A percentile compares a stretch with the other conserved stretches of the same genome.
Evolutionary conservation across 2,888 invertebrate species (phyloP).

Genomic region (Drosophila neotestacea): DNA sequence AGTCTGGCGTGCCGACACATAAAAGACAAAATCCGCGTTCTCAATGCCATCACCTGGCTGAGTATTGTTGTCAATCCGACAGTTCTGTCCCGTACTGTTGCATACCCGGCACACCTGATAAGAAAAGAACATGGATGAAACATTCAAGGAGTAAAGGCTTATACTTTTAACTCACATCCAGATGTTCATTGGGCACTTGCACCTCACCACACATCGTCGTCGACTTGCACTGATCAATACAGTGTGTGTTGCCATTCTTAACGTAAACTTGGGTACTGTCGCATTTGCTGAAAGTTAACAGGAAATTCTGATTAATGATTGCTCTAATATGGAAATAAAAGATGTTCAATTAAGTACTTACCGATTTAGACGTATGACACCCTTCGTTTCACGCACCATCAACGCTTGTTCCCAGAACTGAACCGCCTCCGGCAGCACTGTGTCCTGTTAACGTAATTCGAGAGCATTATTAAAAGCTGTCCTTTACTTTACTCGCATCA

Average conservation of each 20-base stretch:
- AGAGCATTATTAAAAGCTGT: constrained; percentile 17
- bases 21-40: constrained; percentile 97
- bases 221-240: constrained; percentile 92
- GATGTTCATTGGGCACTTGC: constrained; percentile 95
- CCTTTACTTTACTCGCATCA: not conserved
- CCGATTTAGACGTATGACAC: constrained; percentile 95
- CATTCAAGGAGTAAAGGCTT: not conserved
- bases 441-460: constrained; percentile 87
- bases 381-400: constrained; percentile 94
- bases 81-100: constrained; percentile 94
- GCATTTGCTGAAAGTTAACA: constrained; percentile 89
- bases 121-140: not conserved
- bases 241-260: constrained; percentile 93
- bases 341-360: constrained; percentile 82
- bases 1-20: constrained; percentile 97
- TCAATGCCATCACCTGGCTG: constrained; percentile 89
- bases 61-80: constrained; percentile 87
- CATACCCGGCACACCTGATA: constrained; percentile 93
- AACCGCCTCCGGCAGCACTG: constrained; percentile 95
- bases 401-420: constrained; percentile 97
- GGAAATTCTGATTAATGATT: constrained; percentile 5
- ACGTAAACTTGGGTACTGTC: constrained; percentile 95
- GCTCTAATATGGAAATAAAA: not conserved
- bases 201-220: constrained; percentile 98
- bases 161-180: constrained; percentile 90